A percentile compares a stretch with the other conserved stretches of the same genome.
phyloP scores from a whole-genome alignment of 1,140 invertebrate species.

The Sminthurides bifidus region DNA sequence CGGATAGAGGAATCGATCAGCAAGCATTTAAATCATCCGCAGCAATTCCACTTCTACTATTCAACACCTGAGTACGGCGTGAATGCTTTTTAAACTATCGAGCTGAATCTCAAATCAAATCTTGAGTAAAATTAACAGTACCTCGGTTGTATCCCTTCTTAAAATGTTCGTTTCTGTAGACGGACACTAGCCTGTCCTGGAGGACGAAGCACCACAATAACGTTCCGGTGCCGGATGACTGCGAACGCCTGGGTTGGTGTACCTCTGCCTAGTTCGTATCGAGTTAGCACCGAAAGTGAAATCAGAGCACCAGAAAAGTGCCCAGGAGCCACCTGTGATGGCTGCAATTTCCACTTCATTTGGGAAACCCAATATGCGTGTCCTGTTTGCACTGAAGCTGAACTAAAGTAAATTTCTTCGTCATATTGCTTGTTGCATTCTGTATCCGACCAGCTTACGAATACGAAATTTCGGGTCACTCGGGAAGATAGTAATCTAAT shows the following conservation, averaged over 20 bases:
- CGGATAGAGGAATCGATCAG: constrained; percentile 36
- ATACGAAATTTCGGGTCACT: no score
- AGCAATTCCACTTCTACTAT: constrained; percentile 40
- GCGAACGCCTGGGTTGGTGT: constrained; percentile 37
- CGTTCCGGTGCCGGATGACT: constrained; percentile 39
- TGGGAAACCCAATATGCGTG: constrained; percentile 44
- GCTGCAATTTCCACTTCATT: constrained; percentile 49
- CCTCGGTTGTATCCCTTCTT: not conserved
- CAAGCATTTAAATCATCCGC: constrained; percentile 20
- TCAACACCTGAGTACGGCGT: constrained; percentile 38
- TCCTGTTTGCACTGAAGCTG: constrained; percentile 42
- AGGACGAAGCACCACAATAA: constrained; percentile 45
- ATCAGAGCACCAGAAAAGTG: constrained; percentile 43
- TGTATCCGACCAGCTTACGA: no score
- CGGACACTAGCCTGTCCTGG: constrained; percentile 43
- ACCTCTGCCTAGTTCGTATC: no score
- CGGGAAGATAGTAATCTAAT: no score
- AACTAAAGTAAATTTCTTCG: constrained; percentile 36
- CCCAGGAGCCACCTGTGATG: constrained; percentile 51
- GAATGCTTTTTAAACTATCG: no score
- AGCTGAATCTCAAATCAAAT: no score
- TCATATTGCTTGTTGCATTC: no score
- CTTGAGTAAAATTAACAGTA: no score
- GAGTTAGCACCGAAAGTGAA: constrained; percentile 3
- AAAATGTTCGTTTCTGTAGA: constrained; percentile 33